Base-by-base conservation (phyloP, 1,140 invertebrate species). In the Theocolax elegans region DNA sequence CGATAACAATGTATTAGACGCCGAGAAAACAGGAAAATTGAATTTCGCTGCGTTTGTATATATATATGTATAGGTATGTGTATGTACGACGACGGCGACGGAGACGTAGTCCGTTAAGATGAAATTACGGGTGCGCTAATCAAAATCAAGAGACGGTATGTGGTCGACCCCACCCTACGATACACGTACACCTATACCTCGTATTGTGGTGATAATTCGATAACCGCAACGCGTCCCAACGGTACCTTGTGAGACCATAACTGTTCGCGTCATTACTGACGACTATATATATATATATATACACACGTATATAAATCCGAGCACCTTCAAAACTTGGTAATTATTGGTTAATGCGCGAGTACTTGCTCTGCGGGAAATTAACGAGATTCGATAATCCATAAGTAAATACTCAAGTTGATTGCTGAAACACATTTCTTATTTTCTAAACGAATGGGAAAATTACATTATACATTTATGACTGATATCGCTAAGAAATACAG, bases 231-330 rank as follows among this genome's bases (percentile, higher is more conserved):
- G 31, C 46, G 10, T 51, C 27, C 27, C n/a, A 7, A 0, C 17
- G 19, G 46, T 12, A n/a, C 31, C 60, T 64, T 21, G 29, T 35
- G 60, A 38, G 49, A 49, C 60, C 60, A 38, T 49, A 63, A 63
- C 46, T 23, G 19, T 19, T 35, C 13, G 21, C 42, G 7, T 29
- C 27, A 17, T 46, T 46, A 48, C 27, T 46, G n/a, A 3, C 42
- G 13, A 19, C 42, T 29, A 19, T n/a, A 0, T 25, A 2, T 48
- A 1, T 38, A 12, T 2, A 23, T 44, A 4, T 13, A 12, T 19
- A 21, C 21, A 40, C 19, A 40, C n/a, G 13, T 17, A 17, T 19
- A 59, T 19, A 21, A 0, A 42, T 31, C 15, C 35, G 35, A n/a
- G 40, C 7, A 25, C n/a, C n/a, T n/a, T n/a, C n/a, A n/a, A n/a